Evolutionary conservation across 2,113 vertebrate species (phyloP).

Genomic region (Dromaius novaehollandiae): DNA sequence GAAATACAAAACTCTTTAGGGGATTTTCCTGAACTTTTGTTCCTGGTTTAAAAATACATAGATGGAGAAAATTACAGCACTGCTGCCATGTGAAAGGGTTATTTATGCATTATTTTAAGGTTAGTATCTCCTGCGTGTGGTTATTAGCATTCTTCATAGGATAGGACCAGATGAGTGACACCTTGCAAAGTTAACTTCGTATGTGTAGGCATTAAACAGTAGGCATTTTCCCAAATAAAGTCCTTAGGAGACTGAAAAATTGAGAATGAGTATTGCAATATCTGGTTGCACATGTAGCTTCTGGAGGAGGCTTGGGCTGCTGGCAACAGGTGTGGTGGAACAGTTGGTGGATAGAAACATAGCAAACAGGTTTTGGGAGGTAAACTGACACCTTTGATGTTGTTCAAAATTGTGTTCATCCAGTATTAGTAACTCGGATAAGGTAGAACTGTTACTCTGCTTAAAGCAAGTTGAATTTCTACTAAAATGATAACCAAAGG

Average conservation of each 20-base stretch:
- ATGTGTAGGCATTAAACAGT: slow-evolving; percentile 15
- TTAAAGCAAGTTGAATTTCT: neutral
- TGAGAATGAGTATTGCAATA: accelerated
- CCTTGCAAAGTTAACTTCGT: neutral
- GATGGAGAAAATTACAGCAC: neutral
- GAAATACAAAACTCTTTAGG: neutral
- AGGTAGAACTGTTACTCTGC: neutral
- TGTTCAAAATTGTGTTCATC: neutral
- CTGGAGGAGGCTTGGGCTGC: neutral
- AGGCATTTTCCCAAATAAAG: slow-evolving; percentile 1
- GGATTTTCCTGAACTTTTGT: neutral
- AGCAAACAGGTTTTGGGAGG: neutral
- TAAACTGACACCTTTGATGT: neutral
- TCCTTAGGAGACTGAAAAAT: neutral
- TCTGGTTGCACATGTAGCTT: neutral
- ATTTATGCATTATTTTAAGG: slow-evolving; percentile 17
- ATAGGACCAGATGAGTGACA: neutral
- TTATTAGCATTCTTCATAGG: slow-evolving; percentile 27
- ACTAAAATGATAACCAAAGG: neutral
- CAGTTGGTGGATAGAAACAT: slow-evolving; percentile 21
- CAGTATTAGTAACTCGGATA: neutral
- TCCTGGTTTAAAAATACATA: neutral
- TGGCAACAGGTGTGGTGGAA: slow-evolving; percentile 7
- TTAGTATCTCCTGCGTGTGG: neutral
- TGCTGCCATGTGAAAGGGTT: neutral